These are phyloP conservation scores for Geophilus truncorum DNA, from an alignment of 2,888 invertebrate species.

Conservation along the genomic window DNA sequence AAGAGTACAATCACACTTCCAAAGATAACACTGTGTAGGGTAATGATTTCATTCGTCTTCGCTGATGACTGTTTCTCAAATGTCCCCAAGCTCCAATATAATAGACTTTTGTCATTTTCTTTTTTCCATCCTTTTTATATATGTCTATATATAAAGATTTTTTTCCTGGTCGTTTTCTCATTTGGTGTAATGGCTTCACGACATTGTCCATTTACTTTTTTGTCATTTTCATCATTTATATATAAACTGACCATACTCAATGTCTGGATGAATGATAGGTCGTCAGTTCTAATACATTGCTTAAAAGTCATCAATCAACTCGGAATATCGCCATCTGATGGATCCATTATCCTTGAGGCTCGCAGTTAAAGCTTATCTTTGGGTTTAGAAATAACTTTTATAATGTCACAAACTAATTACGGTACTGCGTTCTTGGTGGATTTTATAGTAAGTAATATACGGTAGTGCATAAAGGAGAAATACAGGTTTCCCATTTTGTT, in stretches of 20 bases:
- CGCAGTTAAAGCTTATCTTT: not conserved
- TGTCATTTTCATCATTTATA: not conserved
- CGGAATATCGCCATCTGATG: not conserved
- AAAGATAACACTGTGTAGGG: not conserved
- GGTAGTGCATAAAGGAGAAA: too few relatives aligned
- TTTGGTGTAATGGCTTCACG: conserved; percentile 5
- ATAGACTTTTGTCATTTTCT: conserved; percentile 4
- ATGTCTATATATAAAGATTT: not conserved
- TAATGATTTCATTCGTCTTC: conserved; percentile 15
- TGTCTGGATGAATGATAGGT: not conserved
- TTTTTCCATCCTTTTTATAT: not conserved
- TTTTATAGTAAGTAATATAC: too few relatives aligned
- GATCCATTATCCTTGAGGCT: not conserved
- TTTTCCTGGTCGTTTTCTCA: not conserved
- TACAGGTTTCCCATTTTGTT: too few relatives aligned
- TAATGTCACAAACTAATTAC: too few relatives aligned
- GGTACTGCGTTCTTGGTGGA: too few relatives aligned
- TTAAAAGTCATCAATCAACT: conserved; percentile 16
- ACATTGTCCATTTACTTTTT: conserved; percentile 1
- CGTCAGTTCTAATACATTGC: not conserved
- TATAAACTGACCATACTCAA: conserved; percentile 11
- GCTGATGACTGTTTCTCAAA: conserved; percentile 5
- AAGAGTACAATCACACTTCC: not conserved
- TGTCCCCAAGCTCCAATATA: not conserved
- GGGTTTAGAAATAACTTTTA: too few relatives aligned